Conservation (phyloP, 2,113 vertebrate genomes). For the Corythornis madagascariensis region DNA sequence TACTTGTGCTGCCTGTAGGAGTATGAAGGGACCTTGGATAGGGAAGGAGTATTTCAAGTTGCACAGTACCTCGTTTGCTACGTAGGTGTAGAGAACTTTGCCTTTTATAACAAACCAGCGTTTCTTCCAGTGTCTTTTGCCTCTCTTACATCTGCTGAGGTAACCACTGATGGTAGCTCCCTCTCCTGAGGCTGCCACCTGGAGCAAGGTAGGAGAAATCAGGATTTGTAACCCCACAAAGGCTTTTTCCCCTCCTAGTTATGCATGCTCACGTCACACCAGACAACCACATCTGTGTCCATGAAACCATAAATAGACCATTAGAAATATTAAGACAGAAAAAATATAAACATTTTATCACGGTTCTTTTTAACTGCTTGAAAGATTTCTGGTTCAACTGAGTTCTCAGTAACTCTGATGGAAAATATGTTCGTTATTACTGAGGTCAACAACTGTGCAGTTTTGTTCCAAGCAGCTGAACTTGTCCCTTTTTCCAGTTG, state of each 20-base stretch:
- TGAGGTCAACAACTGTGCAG: background rate
- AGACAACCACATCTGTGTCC: background rate
- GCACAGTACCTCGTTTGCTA: constrained; percentile 85
- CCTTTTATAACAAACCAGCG: constrained; percentile 98
- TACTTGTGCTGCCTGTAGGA: background rate
- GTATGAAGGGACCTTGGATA: background rate
- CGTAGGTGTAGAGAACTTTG: constrained; percentile 97
- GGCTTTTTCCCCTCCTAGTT: background rate
- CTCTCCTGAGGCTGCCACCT: constrained; percentile 88
- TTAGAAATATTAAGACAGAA: background rate
- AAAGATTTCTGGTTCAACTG: background rate
- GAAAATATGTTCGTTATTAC: background rate
- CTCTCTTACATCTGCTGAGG: constrained; percentile 89
- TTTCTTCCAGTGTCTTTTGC: constrained; percentile 95
- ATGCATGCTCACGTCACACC: background rate
- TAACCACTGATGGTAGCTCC: constrained; percentile 89
- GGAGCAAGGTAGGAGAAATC: constrained; percentile 19
- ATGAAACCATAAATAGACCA: background rate
- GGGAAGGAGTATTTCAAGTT: background rate
- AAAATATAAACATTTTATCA: background rate
- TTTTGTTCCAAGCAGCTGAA: background rate
- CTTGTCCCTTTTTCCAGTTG: background rate
- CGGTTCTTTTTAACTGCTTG: background rate
- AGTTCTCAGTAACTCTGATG: background rate
- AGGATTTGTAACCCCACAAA: background rate